These are phyloP conservation scores for Melolontha melolontha DNA, from an alignment of 2,888 invertebrate species.

Conservation along the genomic window DNA sequence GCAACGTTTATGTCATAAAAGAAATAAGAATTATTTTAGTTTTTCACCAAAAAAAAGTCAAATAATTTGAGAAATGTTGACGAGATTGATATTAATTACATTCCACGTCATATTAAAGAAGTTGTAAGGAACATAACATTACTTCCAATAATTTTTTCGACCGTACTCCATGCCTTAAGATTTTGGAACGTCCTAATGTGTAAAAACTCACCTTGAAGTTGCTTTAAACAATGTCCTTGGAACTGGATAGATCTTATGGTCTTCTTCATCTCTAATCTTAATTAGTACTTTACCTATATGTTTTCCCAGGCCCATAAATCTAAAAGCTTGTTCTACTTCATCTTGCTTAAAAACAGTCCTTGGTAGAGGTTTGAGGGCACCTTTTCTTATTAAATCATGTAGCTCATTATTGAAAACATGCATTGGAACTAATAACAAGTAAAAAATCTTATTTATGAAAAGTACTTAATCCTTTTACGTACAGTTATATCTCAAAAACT, in stretches of 20 bases:
- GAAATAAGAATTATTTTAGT: no score
- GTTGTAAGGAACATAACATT: no score
- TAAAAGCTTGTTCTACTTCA: constrained; percentile 80
- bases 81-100: no score
- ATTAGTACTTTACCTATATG: constrained; percentile 82
- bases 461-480: not conserved
- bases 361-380: constrained; percentile 77
- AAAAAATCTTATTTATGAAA: constrained; percentile 19
- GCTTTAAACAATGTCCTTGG: constrained; percentile 31
- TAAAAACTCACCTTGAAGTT: constrained; percentile 17
- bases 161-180: no score
- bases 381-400: constrained; percentile 58
- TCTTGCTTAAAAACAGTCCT: constrained; percentile 73
- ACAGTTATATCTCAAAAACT: no score
- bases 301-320: constrained; percentile 75
- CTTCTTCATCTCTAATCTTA: constrained; percentile 57
- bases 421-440: not conserved
- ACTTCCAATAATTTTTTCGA: no score
- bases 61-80: no score
- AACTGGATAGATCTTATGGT: not conserved
- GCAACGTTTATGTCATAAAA: no score
- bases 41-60: no score
- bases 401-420: not conserved
- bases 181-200: no score
- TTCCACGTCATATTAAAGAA: no score